A percentile compares a stretch with the other conserved stretches of the same genome.
phyloP scores from a whole-genome alignment of 23 tunicate genomes.

The Botrylloides violaceus region DNA sequence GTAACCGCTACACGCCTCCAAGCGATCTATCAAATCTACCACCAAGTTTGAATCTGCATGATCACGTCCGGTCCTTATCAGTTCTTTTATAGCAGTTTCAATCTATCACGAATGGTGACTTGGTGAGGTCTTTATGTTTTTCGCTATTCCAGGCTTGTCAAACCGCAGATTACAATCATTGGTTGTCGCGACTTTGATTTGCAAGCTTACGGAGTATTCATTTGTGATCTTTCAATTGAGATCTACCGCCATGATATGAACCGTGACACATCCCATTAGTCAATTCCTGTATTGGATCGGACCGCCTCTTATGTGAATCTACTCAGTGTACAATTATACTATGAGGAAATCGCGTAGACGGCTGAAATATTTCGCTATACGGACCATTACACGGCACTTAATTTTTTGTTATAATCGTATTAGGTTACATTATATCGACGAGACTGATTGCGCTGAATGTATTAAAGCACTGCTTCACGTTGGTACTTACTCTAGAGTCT shows the following conservation, averaged over 20 bases:
- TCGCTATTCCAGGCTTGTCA: too few species aligned
- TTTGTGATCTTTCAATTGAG: too few species aligned
- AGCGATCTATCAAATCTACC: neutral
- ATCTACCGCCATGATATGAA: neutral
- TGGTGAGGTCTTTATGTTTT: too few species aligned
- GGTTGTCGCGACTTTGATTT: neutral
- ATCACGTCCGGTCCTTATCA: neutral
- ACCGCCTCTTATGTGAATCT: neutral
- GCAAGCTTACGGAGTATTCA: too few species aligned
- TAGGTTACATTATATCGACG: neutral
- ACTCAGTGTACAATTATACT: neutral
- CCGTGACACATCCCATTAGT: conserved; percentile 2
- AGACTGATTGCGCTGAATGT: too few species aligned
- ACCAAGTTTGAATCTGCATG: neutral
- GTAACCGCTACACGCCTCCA: neutral
- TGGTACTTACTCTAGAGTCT: too few species aligned
- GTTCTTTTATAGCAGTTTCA: too few species aligned
- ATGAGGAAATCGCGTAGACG: neutral
- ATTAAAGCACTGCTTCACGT: too few species aligned
- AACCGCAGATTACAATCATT: too few species aligned
- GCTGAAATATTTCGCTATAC: neutral
- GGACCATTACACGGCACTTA: neutral
- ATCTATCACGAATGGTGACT: too few species aligned
- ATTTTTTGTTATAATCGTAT: neutral
- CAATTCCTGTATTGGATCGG: neutral